Conservation (phyloP, 2,888 invertebrate species). For the Synanthedon formicaeformis region DNA sequence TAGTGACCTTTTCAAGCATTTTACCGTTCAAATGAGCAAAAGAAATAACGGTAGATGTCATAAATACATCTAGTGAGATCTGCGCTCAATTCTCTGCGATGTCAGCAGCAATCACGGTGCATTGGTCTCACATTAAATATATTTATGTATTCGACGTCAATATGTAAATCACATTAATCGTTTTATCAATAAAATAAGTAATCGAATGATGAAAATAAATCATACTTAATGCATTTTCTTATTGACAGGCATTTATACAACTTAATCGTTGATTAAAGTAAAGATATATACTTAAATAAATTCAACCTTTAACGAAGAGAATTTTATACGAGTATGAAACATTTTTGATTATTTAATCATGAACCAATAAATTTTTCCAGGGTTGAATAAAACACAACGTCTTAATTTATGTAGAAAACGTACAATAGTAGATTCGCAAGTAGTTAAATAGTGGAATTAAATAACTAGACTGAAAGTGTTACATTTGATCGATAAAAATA, state of each 20-base stretch:
- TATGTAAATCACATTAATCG: background rate
- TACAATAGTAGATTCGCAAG: too few relatives aligned
- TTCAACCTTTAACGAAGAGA: too few relatives aligned
- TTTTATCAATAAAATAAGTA: conserved; percentile 3
- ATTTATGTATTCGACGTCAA: too few relatives aligned
- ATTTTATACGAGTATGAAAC: too few relatives aligned
- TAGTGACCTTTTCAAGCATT: conserved; percentile 15
- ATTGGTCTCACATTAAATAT: conserved; percentile 7
- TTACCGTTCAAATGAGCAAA: conserved; percentile 37
- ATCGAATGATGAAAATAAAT: background rate
- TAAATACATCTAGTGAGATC: conserved; percentile 12
- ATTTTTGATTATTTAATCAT: too few relatives aligned
- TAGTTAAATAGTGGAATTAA: background rate
- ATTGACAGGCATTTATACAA: too few relatives aligned
- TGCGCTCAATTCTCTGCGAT: conserved; percentile 7
- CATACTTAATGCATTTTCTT: background rate
- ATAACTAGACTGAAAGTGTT: conserved; percentile 30
- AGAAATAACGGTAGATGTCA: conserved; percentile 27
- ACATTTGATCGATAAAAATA: conserved; percentile 47
- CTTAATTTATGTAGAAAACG: too few relatives aligned
- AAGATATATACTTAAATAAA: too few relatives aligned
- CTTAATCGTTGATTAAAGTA: too few relatives aligned
- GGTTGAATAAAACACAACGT: too few relatives aligned
- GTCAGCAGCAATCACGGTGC: conserved; percentile 2
- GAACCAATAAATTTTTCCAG: too few relatives aligned